Percentiles rank a stretch among this genome's conserved stretches.
Evolutionary conservation across 2,113 vertebrate species (phyloP).

Genomic region (Microtus oregoni): DNA sequence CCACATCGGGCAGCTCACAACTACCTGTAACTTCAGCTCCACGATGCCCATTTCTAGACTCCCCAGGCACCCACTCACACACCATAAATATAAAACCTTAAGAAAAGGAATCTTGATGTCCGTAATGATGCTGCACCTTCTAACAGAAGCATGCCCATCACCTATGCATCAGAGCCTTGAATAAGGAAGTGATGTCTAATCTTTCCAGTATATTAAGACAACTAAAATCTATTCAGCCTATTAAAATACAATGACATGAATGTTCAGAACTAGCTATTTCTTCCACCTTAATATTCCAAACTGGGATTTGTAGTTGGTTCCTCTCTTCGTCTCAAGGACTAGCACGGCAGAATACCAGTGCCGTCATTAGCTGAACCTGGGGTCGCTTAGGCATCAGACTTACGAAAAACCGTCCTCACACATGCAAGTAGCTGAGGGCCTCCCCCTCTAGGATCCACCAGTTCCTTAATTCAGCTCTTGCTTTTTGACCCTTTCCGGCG

Average conservation of each 20-base stretch:
- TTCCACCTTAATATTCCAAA: not conserved
- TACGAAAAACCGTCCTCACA: not conserved
- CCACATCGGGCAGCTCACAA: not conserved
- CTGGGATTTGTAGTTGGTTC: not conserved
- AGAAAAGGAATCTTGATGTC: not conserved
- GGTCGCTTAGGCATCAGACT: not conserved
- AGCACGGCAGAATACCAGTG: not conserved
- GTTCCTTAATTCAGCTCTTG: not conserved
- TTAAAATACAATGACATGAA: not conserved
- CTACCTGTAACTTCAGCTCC: not conserved
- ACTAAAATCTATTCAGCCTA: too few relatives aligned
- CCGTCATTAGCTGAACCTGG: not conserved
- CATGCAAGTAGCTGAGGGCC: not conserved
- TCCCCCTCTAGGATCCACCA: not conserved
- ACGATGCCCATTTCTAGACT: not conserved
- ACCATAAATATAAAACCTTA: not conserved
- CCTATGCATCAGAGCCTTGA: not conserved
- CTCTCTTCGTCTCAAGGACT: not conserved
- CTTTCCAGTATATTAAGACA: not conserved
- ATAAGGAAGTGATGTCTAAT: not conserved
- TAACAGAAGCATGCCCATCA: slow-evolving; percentile 5
- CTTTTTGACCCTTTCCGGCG: not conserved
- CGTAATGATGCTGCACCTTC: not conserved
- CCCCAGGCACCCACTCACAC: not conserved
- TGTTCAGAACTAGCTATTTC: not conserved